A percentile compares a stretch with the other conserved stretches of the same genome.
Conservation (phyloP, 2,113 vertebrate species). For the Takifugu bimaculatus region DNA sequence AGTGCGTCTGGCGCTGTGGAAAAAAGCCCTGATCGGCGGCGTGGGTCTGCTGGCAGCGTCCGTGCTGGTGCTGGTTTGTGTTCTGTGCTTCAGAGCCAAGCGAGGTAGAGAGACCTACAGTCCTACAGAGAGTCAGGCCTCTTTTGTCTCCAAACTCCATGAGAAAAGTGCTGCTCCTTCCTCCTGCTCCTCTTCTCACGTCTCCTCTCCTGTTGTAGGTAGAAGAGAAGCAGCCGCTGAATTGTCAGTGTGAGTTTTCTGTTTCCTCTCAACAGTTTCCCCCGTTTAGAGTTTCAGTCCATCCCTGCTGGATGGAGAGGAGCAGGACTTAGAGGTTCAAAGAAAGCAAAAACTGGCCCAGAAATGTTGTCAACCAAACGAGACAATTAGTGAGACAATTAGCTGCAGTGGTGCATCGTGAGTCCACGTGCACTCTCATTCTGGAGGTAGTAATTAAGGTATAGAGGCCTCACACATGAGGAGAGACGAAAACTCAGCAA, state of each 20-base stretch:
- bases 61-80: constrained; percentile 25
- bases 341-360: too few species aligned
- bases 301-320: neutral
- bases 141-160: constrained; percentile 48
- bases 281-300: neutral
- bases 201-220: constrained; percentile 71
- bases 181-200: constrained; percentile 39
- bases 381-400: too few species aligned
- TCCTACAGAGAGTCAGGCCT: constrained; percentile 54
- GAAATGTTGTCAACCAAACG: too few species aligned
- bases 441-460: too few species aligned
- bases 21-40: constrained; percentile 58
- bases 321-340: too few species aligned
- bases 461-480: too few species aligned
- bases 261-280: constrained; percentile 32
- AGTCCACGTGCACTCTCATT: too few species aligned
- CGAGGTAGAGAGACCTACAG: constrained; percentile 74
- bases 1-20: constrained; percentile 73
- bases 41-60: constrained; percentile 44
- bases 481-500: too few species aligned
- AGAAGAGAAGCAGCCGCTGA: constrained; percentile 66
- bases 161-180: constrained; percentile 33
- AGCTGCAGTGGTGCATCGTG: too few species aligned
- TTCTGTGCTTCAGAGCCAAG: constrained; percentile 57
- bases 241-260: constrained; percentile 79